Conservation (phyloP, 2,113 vertebrate species). For the Nannospalax galili region DNA sequence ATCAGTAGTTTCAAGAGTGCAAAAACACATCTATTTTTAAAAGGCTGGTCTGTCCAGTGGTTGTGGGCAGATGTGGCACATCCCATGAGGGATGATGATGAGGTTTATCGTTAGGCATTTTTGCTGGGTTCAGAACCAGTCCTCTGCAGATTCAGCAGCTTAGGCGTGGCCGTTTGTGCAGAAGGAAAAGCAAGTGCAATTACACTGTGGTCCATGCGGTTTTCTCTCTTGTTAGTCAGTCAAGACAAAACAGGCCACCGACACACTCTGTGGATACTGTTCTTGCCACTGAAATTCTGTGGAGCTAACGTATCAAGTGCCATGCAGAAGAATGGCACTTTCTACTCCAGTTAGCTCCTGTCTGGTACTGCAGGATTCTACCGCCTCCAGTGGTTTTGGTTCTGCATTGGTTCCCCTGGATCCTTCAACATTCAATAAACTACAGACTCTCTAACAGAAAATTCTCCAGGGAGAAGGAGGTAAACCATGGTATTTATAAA, state of each 20-base stretch:
- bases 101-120: not conserved
- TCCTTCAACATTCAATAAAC: not conserved
- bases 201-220: not conserved
- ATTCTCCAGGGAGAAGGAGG: not conserved
- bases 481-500: not conserved
- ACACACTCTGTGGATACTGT: not conserved
- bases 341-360: not conserved
- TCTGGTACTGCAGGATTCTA: not conserved
- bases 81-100: not conserved
- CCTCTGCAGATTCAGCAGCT: not conserved
- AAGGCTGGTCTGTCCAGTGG: conserved; percentile 53
- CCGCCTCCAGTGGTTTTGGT: not conserved
- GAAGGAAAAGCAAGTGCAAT: conserved; percentile 22
- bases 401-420: not conserved
- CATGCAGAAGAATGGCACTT: not conserved
- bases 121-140: not conserved
- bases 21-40: conserved; percentile 75
- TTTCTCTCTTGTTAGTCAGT: conserved; percentile 20
- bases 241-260: not conserved
- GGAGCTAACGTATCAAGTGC: not conserved
- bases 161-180: not conserved
- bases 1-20: conserved; percentile 72
- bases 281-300: conserved; percentile 29
- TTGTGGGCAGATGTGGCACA: conserved; percentile 11
- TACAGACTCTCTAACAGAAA: not conserved